Evolutionary conservation across 2,113 vertebrate species (phyloP).

Genomic region (Hypanus sabinus): DNA sequence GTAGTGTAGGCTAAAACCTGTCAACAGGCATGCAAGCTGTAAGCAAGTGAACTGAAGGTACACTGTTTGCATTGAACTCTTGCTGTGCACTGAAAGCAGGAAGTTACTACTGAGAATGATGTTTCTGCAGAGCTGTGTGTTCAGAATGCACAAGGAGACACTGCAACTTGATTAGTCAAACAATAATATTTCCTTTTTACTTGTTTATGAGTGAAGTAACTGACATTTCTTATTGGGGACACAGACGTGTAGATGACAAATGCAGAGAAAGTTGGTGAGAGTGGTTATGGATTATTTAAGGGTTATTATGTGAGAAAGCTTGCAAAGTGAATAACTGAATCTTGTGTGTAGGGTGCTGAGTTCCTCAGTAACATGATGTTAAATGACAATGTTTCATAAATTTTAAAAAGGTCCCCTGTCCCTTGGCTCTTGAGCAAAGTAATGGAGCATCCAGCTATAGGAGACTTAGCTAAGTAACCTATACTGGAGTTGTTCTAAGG

Average conservation of each 20-base stretch:
- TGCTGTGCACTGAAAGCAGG: neutral
- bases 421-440: neutral
- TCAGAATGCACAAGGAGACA: neutral
- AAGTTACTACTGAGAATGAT: neutral
- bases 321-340: neutral
- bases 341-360: neutral
- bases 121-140: neutral
- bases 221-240: neutral
- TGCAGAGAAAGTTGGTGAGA: neutral
- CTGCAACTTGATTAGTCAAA: neutral
- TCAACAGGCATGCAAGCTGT: neutral
- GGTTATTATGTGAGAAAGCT: neutral
- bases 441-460: neutral
- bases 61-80: neutral
- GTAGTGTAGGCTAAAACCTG: neutral
- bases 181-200: neutral
- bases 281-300: neutral
- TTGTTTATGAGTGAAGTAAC: neutral
- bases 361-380: neutral
- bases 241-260: neutral
- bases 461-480: neutral
- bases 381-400: neutral
- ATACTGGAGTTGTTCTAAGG: neutral
- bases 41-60: neutral
- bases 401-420: neutral